These are phyloP conservation scores for Mesocentrotus franciscanus DNA, from an alignment of 53 echinoderm and acorn worm genomes.

Conservation along the genomic window DNA sequence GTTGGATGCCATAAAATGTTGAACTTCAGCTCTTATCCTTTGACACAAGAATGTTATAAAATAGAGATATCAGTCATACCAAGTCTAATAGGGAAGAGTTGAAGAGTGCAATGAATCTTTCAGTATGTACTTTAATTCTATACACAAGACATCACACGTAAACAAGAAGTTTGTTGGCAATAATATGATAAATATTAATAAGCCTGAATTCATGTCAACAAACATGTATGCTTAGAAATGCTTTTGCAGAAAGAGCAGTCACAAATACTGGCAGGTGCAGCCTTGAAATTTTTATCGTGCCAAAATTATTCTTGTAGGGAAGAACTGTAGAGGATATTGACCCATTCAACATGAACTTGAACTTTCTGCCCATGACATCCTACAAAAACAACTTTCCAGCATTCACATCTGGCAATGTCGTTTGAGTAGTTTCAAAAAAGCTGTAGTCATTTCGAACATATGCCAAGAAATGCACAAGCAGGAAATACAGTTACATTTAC, in stretches of 20 bases:
- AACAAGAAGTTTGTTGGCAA: background rate
- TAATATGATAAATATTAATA: background rate
- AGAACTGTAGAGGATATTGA: background rate
- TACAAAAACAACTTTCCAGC: background rate
- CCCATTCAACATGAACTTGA: background rate
- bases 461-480: constrained; percentile 22
- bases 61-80: background rate
- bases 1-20: too few species aligned
- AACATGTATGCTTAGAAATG: constrained; percentile 1
- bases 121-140: background rate
- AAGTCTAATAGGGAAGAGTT: background rate
- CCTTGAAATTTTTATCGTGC: background rate
- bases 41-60: too few species aligned
- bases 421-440: background rate
- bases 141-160: background rate
- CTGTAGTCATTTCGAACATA: background rate
- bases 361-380: background rate
- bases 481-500: background rate
- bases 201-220: background rate
- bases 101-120: background rate
- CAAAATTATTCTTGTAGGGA: background rate
- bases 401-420: background rate
- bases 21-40: too few species aligned
- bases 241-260: background rate
- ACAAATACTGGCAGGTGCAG: background rate